Evolutionary conservation across 2,888 invertebrate genomes (phyloP).

Genomic region (Cabera pusaria): DNA sequence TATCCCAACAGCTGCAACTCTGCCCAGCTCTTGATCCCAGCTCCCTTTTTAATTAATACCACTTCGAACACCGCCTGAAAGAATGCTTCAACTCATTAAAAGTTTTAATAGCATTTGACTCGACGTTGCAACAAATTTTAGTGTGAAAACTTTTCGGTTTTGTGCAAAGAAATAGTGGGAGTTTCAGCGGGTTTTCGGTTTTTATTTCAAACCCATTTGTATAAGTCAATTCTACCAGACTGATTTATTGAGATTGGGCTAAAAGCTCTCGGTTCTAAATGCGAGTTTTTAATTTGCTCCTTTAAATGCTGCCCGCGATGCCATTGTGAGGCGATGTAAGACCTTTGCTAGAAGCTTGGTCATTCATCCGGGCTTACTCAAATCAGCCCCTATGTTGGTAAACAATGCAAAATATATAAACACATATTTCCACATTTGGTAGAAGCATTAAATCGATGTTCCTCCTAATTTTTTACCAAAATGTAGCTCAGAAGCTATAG

Average conservation of each 20-base stretch:
- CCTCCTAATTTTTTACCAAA: no score
- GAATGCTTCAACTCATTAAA: conserved; percentile 82
- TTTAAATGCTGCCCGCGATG: conserved; percentile 15
- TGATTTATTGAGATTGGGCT: conserved; percentile 33
- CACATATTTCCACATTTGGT: no score
- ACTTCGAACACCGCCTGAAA: conserved; percentile 76
- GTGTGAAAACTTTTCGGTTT: conserved; percentile 61
- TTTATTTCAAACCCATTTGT: conserved; percentile 32
- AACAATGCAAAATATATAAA: no score
- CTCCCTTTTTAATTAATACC: conserved; percentile 81
- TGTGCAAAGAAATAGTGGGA: conserved; percentile 44
- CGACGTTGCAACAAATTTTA: conserved; percentile 69
- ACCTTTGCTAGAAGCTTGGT: conserved; percentile 13
- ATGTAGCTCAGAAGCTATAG: no score
- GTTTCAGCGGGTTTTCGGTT: conserved; percentile 30
- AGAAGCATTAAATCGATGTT: no score
- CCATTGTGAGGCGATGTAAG: conserved; percentile 12
- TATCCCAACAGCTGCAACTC: conserved; percentile 44
- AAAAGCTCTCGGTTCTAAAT: conserved; percentile 27
- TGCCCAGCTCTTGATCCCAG: conserved; percentile 60
- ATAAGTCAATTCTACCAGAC: conserved; percentile 32
- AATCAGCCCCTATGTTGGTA: no score
- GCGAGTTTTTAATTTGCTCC: conserved; percentile 27
- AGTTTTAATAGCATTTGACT: conserved; percentile 81
- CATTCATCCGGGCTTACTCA: neutral